Evolutionary conservation across 2,888 invertebrate genomes (phyloP).

Genomic region (Sturmia bella): DNA sequence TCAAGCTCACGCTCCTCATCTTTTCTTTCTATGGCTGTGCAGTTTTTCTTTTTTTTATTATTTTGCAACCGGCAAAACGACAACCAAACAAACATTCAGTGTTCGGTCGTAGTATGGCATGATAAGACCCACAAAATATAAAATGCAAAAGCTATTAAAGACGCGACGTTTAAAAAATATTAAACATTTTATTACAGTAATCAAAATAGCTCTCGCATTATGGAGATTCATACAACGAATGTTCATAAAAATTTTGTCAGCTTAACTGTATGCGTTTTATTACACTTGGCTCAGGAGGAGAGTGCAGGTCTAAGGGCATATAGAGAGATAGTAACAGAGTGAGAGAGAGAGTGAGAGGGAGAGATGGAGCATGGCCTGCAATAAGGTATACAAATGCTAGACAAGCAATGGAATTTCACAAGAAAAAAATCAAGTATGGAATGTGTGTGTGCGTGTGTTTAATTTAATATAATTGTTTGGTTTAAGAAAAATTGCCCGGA

Average conservation of each 20-base stretch:
- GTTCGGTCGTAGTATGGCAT: slow-evolving; percentile 18
- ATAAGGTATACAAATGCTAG: neutral
- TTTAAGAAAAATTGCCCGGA: slow-evolving; percentile 9
- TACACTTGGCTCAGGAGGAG: too few relatives aligned
- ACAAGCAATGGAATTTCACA: slow-evolving; percentile 23
- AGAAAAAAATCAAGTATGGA: slow-evolving; percentile 2
- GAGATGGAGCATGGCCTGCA: neutral
- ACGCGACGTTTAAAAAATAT: slow-evolving; percentile 65
- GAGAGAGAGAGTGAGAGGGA: too few relatives aligned
- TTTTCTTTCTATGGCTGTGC: neutral
- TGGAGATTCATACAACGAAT: slow-evolving; percentile 7
- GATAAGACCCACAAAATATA: slow-evolving; percentile 36
- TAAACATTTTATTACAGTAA: slow-evolving; percentile 65
- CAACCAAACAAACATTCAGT: slow-evolving; percentile 12
- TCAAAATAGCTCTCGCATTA: slow-evolving; percentile 53
- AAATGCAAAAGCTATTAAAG: slow-evolving; percentile 51
- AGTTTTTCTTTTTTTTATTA: too few relatives aligned
- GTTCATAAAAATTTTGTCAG: neutral
- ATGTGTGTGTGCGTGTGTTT: slow-evolving; percentile 2
- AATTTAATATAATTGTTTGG: neutral
- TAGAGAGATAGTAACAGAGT: too few relatives aligned
- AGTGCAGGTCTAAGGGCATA: neutral
- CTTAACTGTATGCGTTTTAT: neutral
- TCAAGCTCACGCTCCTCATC: slow-evolving; percentile 25
- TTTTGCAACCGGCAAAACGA: neutral